phyloP scores from a whole-genome alignment of 2,797 vertebrate genomes.

The Pygocentrus nattereri region DNA sequence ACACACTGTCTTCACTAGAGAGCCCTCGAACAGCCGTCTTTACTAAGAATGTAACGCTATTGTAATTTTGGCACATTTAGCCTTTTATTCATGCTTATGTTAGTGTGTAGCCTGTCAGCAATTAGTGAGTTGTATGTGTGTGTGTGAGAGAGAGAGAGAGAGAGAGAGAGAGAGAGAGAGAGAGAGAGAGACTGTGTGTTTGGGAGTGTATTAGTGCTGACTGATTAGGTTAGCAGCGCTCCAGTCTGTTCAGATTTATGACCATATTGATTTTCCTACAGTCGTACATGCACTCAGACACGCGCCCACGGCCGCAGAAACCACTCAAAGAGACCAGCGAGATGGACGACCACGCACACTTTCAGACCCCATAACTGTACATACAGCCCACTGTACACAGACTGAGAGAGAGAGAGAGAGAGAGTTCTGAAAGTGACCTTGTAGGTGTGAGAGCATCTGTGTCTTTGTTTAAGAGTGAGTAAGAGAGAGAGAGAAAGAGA shows the following conservation, averaged over 20 bases:
- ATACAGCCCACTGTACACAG: neutral
- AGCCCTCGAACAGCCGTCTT: no score
- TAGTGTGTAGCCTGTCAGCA: neutral
- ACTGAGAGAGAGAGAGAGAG: neutral
- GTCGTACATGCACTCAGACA: conserved; percentile 16
- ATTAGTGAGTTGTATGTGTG: neutral
- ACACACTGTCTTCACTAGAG: no score
- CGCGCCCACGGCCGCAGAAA: conserved; percentile 13
- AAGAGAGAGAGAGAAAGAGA: no score
- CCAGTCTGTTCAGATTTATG: conserved; percentile 18
- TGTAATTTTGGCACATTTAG: no score
- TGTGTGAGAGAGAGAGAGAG: neutral
- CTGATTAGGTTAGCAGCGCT: conserved; percentile 11
- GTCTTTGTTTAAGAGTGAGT: no score
- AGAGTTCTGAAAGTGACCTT: neutral
- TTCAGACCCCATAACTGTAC: neutral
- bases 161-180: neutral
- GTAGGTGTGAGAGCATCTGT: no score
- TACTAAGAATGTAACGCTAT: no score
- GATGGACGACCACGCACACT: neutral
- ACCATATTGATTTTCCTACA: conserved; percentile 7
- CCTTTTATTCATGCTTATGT: no score
- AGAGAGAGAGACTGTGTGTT: neutral
- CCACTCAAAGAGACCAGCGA: conserved; percentile 1
- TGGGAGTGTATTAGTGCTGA: conserved; percentile 4